Conservation (phyloP, 2,113 vertebrate species). For the Phalacrocorax aristotelis region DNA sequence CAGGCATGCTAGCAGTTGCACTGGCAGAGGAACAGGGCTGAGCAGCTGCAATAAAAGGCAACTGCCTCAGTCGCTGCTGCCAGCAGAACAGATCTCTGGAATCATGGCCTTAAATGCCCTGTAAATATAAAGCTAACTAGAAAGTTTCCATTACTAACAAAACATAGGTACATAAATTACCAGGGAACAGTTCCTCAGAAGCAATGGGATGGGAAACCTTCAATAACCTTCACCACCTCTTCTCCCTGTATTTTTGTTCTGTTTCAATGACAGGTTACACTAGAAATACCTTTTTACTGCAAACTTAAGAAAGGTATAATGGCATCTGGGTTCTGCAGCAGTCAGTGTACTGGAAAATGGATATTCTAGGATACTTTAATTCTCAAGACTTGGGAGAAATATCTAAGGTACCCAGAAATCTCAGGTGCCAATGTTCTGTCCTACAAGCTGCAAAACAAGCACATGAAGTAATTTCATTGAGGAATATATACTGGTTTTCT, state of each 20-base stretch:
- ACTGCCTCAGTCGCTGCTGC: not conserved
- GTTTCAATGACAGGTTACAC: not conserved
- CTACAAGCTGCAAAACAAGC: not conserved
- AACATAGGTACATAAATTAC: not conserved
- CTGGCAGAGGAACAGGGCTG: not conserved
- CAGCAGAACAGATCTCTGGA: not conserved
- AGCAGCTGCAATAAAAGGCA: slow-evolving; percentile 33
- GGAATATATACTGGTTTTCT: not conserved
- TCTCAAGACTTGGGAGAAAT: not conserved
- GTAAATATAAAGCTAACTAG: not conserved
- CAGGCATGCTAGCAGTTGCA: not conserved
- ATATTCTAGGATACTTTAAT: not conserved
- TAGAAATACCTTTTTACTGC: not conserved
- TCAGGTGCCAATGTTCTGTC: not conserved
- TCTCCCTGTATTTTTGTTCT: not conserved
- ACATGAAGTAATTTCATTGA: not conserved
- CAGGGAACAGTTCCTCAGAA: not conserved
- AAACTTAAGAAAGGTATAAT: not conserved
- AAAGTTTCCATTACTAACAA: slow-evolving; percentile 5
- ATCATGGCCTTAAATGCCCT: not conserved
- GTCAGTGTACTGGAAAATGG: not conserved
- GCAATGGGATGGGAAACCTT: not conserved
- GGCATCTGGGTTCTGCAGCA: not conserved
- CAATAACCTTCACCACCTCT: not conserved
- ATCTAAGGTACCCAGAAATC: not conserved